Evolutionary conservation across 1,140 invertebrate species (phyloP).

Genomic region (Latrodectus geometricus): DNA sequence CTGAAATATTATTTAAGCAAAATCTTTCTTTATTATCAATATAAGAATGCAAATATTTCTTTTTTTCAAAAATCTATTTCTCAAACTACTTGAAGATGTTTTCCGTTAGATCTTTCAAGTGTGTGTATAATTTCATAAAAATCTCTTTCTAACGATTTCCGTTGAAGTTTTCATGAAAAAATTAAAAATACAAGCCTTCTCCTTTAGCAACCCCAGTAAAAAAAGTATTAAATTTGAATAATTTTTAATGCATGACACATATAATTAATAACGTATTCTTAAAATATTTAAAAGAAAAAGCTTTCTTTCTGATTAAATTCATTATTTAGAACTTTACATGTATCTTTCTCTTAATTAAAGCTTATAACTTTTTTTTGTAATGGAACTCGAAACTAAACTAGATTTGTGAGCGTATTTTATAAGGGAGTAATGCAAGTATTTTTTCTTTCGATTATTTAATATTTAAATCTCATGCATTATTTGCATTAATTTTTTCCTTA

Average conservation of each 20-base stretch:
- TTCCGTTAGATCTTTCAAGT: too few species aligned
- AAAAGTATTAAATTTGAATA: constrained; percentile 46
- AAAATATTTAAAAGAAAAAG: constrained; percentile 47
- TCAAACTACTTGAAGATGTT: too few species aligned
- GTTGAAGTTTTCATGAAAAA: too few species aligned
- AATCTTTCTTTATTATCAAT: too few species aligned
- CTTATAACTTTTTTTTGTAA: constrained; percentile 36
- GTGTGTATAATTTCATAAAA: too few species aligned
- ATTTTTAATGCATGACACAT: constrained; percentile 60
- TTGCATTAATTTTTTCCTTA: constrained; percentile 50
- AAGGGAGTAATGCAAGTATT: constrained; percentile 49
- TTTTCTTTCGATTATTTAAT: constrained; percentile 53
- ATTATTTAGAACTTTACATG: constrained; percentile 56
- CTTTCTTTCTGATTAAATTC: constrained; percentile 56
- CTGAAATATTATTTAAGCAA: too few species aligned
- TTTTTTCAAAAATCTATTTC: too few species aligned
- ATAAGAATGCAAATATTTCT: too few species aligned
- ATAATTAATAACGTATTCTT: constrained; percentile 56
- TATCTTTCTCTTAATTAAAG: constrained; percentile 51
- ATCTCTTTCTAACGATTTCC: too few species aligned
- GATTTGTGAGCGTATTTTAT: constrained; percentile 50
- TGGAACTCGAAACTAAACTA: constrained; percentile 35
- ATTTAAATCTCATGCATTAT: constrained; percentile 56
- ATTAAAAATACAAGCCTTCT: too few species aligned
- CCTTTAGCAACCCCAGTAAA: background rate